Conservation (phyloP, 2,888 invertebrate genomes). For the Pseudoips prasinana region DNA sequence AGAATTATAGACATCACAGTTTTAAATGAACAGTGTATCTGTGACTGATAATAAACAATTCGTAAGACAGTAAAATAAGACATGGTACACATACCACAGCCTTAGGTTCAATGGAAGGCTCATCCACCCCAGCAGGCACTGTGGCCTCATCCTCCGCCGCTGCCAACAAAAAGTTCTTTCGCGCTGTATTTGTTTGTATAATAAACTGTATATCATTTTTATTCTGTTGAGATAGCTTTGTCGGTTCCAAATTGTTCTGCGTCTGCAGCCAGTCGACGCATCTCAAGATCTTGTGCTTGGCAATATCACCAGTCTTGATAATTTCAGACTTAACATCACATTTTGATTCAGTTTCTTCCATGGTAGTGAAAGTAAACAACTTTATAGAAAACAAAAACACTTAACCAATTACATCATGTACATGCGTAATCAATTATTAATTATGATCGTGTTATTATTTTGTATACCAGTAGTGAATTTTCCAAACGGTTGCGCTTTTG, state of each 20-base stretch:
- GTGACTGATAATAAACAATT: too few species aligned
- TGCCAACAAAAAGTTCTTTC: slow-evolving; percentile 59
- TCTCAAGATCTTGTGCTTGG: slow-evolving; percentile 43
- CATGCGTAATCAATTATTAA: too few species aligned
- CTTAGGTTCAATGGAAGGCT: slow-evolving; percentile 48
- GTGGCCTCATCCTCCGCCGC: slow-evolving; percentile 65
- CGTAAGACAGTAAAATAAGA: too few species aligned
- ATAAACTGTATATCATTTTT: slow-evolving; percentile 71
- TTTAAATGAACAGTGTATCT: too few species aligned
- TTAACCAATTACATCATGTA: too few species aligned
- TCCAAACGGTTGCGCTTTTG: too few species aligned
- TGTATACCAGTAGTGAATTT: too few species aligned
- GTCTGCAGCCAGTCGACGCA: slow-evolving; percentile 69
- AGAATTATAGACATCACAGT: too few species aligned
- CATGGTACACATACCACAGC: slow-evolving; percentile 44
- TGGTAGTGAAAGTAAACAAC: background rate
- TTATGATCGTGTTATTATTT: too few species aligned
- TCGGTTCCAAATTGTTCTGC: slow-evolving; percentile 59
- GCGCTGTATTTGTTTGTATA: slow-evolving; percentile 61
- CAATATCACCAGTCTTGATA: slow-evolving; percentile 3
- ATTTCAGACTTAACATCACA: slow-evolving; percentile 1
- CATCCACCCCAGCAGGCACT: slow-evolving; percentile 62
- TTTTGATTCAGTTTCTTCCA: slow-evolving; percentile 4
- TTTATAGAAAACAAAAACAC: too few species aligned
- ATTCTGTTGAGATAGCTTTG: slow-evolving; percentile 56